A percentile compares a stretch with the other conserved stretches of the same genome.
Evolutionary conservation across 2,113 vertebrate genomes (phyloP).

Genomic region (Dasyornis broadbenti): DNA sequence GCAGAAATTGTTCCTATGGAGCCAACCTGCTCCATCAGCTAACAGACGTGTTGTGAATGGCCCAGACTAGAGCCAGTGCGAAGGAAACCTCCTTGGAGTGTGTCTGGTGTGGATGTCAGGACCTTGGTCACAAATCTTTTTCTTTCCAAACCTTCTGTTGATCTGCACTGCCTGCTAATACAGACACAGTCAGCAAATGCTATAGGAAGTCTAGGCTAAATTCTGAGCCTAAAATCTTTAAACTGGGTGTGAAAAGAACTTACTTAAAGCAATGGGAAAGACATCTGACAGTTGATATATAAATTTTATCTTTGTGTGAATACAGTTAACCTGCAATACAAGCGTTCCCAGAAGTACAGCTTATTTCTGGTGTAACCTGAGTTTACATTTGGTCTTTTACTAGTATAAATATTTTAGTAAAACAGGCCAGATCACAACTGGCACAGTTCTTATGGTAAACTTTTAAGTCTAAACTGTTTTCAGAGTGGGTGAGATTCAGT

Average conservation of each 20-base stretch:
- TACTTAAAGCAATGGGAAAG: background rate
- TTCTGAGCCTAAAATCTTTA: background rate
- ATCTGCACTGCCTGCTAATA: background rate
- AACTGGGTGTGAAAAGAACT: background rate
- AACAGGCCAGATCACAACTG: background rate
- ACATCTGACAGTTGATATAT: background rate
- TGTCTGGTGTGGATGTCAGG: background rate
- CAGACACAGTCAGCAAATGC: background rate
- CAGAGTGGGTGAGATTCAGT: background rate
- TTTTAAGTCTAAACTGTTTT: constrained; percentile 13
- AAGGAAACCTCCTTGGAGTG: background rate
- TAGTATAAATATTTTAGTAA: constrained; percentile 45
- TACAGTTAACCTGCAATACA: background rate
- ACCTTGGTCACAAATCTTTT: background rate
- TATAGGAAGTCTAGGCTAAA: background rate
- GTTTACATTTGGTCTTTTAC: constrained; percentile 32
- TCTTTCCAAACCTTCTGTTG: background rate
- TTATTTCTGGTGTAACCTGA: constrained; percentile 23
- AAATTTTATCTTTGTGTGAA: background rate
- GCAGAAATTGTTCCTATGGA: background rate
- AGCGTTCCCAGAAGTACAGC: background rate
- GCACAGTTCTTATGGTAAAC: background rate
- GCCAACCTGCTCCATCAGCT: background rate
- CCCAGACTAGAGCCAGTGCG: background rate
- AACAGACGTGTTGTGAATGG: background rate